Evolutionary conservation across 2,113 vertebrate genomes (phyloP).

Genomic region (Cynoglossus semilaevis): DNA sequence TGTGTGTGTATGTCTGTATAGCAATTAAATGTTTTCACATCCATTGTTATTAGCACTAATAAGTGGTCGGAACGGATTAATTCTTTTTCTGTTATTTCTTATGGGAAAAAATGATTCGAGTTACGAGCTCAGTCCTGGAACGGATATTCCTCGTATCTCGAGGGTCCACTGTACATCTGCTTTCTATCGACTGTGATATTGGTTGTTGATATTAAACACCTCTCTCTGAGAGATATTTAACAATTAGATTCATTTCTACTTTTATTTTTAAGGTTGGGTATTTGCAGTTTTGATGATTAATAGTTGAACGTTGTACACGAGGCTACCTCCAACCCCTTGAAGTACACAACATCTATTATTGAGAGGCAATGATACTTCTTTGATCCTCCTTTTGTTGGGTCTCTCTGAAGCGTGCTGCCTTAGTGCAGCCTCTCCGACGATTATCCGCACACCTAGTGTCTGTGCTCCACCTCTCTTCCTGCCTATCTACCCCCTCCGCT

Average conservation of each 20-base stretch:
- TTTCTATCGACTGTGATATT: too few relatives aligned
- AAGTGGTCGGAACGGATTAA: too few relatives aligned
- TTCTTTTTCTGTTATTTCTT: too few relatives aligned
- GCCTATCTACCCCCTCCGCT: conserved; percentile 48
- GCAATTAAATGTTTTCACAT: too few relatives aligned
- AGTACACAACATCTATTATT: conserved; percentile 39
- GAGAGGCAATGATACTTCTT: conserved; percentile 48
- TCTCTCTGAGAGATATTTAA: background rate
- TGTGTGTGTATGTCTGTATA: too few relatives aligned
- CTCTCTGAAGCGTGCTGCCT: conserved; percentile 43
- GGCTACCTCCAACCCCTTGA: conserved; percentile 34
- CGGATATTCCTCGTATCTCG: too few relatives aligned
- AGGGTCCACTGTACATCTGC: too few relatives aligned
- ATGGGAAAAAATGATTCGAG: too few relatives aligned
- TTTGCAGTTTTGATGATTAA: conserved; percentile 64
- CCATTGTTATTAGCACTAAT: too few relatives aligned
- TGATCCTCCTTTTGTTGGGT: conserved; percentile 52
- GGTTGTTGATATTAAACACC: too few relatives aligned
- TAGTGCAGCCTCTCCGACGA: conserved; percentile 36
- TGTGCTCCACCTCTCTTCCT: conserved; percentile 41
- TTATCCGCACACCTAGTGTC: conserved; percentile 53
- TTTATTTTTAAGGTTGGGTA: conserved; percentile 24
- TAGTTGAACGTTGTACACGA: conserved; percentile 44
- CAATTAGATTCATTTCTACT: background rate
- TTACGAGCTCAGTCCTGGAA: too few relatives aligned